These are phyloP conservation scores for Notocelia uddmanniana DNA, from an alignment of 2,888 invertebrate genomes.

Conservation along the genomic window DNA sequence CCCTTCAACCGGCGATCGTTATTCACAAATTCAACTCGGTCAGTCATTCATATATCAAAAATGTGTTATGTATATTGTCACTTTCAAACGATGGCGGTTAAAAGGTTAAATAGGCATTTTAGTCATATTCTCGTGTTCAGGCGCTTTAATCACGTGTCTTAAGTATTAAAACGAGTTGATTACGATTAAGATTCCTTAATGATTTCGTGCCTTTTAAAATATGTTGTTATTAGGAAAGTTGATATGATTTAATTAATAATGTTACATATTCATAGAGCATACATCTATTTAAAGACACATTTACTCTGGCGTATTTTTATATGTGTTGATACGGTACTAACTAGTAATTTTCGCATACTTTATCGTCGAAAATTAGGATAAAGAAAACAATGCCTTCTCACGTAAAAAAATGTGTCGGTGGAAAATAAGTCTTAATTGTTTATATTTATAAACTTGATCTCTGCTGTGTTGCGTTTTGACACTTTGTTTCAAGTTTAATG, in stretches of 20 bases:
- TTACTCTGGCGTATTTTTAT: constrained; percentile 7
- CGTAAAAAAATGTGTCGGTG: constrained; percentile 7
- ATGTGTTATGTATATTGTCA: too few species aligned
- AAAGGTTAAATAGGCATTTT: background rate
- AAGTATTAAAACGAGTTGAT: constrained; percentile 21
- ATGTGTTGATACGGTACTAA: background rate
- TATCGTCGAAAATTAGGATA: background rate
- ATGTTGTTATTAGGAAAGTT: constrained; percentile 51
- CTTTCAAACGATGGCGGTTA: too few species aligned
- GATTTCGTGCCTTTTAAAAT: constrained; percentile 59
- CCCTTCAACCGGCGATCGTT: too few species aligned
- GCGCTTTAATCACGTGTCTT: constrained; percentile 10
- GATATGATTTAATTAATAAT: constrained; percentile 36
- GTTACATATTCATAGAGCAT: constrained; percentile 32
- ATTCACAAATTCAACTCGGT: too few species aligned
- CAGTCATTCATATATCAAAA: too few species aligned
- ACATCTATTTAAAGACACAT: background rate
- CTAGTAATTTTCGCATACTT: background rate
- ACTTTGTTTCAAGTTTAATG: constrained; percentile 28
- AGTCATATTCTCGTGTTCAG: constrained; percentile 23
- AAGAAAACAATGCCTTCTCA: background rate
- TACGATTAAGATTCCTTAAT: constrained; percentile 44
- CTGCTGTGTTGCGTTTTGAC: constrained; percentile 26
- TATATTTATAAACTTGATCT: constrained; percentile 23
- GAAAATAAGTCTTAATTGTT: constrained; percentile 4